Percentiles rank a stretch among this genome's conserved stretches.
These are phyloP conservation scores for Drosophila dunni DNA, from an alignment of 1,140 invertebrate species.

Conservation along the genomic window DNA sequence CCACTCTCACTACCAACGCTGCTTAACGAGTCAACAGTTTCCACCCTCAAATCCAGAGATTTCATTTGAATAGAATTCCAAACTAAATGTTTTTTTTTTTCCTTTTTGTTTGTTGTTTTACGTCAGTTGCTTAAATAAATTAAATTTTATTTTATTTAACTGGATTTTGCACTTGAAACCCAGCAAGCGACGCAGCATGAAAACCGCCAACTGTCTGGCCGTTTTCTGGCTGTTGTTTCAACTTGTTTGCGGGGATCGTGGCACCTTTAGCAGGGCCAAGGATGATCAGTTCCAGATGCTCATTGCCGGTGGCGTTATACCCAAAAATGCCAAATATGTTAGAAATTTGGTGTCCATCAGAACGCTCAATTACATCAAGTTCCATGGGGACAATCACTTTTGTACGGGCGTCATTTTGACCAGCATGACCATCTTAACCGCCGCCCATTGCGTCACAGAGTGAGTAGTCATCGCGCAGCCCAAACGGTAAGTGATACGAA, in stretches of 20 bases:
- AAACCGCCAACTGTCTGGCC: background rate
- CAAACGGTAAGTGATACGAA: too few relatives aligned
- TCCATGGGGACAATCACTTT: conserved; percentile 62
- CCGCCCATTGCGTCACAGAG: conserved; percentile 67
- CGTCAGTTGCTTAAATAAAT: conserved; percentile 38
- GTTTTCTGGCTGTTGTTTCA: conserved; percentile 1
- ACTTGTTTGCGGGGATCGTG: conserved; percentile 1
- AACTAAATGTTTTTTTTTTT: background rate
- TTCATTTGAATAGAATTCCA: background rate
- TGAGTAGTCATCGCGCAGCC: conserved; percentile 19
- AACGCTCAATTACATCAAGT: conserved; percentile 37
- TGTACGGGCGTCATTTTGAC: conserved; percentile 61
- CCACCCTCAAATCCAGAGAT: background rate
- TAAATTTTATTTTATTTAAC: conserved; percentile 8
- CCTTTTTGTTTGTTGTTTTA: conserved; percentile 13
- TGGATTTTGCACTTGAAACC: background rate
- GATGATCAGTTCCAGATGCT: conserved; percentile 61
- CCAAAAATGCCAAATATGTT: conserved; percentile 2
- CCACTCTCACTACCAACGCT: background rate
- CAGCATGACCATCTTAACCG: conserved; percentile 55
- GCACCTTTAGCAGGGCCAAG: conserved; percentile 29
- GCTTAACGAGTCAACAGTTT: background rate
- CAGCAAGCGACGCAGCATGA: conserved; percentile 1
- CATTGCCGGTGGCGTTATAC: conserved; percentile 46
- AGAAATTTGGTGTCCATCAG: conserved; percentile 60